Conservation (phyloP, 1,140 invertebrate genomes). For the Lasioglossum albipes region DNA sequence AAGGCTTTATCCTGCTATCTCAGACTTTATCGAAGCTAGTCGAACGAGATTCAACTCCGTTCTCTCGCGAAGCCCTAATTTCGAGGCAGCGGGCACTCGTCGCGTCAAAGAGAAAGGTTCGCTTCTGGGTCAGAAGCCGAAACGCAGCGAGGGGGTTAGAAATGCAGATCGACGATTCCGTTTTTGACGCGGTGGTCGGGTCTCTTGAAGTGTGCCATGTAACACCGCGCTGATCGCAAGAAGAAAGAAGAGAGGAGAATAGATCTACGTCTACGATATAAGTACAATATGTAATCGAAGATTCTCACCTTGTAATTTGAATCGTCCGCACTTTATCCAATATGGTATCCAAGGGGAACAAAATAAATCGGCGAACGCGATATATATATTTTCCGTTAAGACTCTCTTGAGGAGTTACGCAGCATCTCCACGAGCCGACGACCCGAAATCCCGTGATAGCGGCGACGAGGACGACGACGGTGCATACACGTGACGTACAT, state of each 20-base stretch:
- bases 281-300: no score
- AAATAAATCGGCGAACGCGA: background rate
- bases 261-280: background rate
- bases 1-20: no score
- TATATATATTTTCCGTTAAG: conserved; percentile 54
- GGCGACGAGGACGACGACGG: conserved; percentile 58
- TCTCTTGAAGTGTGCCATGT: background rate
- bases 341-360: conserved; percentile 47
- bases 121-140: no score
- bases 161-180: no score
- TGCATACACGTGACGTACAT: conserved; percentile 68
- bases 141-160: no score
- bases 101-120: no score
- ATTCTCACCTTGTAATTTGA: conserved; percentile 53
- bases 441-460: conserved; percentile 59
- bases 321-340: conserved; percentile 47
- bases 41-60: no score
- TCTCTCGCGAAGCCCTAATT: no score
- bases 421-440: conserved; percentile 56
- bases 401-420: conserved; percentile 72
- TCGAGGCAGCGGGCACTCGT: no score
- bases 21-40: no score
- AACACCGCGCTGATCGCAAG: background rate
- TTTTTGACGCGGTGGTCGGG: no score
- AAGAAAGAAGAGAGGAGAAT: background rate